Conservation (phyloP, 2,797 vertebrate species). For the Choloepus didactylus region DNA sequence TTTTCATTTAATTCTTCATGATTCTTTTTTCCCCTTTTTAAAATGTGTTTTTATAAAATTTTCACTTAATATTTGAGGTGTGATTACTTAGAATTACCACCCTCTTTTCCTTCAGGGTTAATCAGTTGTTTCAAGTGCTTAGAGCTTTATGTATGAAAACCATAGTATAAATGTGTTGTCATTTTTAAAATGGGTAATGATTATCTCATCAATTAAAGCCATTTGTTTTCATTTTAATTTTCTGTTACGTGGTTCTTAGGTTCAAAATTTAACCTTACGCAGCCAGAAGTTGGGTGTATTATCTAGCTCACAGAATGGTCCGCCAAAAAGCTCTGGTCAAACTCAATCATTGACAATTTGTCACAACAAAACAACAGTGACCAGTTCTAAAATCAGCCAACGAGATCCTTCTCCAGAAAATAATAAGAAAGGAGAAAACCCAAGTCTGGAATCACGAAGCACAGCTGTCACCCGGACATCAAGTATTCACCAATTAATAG, state of each 20-base stretch:
- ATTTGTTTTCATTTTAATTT: conserved; percentile 75
- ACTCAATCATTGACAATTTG: conserved; percentile 91
- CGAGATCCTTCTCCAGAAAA: conserved; percentile 89
- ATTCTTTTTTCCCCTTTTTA: not conserved
- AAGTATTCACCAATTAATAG: conserved; percentile 91
- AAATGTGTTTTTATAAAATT: not conserved
- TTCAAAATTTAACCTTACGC: conserved; percentile 94
- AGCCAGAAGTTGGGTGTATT: conserved; percentile 93
- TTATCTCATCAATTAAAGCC: conserved; percentile 53
- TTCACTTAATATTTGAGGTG: conserved; percentile 49
- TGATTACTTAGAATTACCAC: not conserved
- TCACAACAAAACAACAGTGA: conserved; percentile 91
- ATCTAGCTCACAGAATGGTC: conserved; percentile 92
- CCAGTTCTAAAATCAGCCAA: conserved; percentile 91
- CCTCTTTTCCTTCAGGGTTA: conserved; percentile 57
- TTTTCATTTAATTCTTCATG: conserved; percentile 58
- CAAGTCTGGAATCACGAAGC: conserved; percentile 88
- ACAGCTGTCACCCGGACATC: conserved; percentile 89
- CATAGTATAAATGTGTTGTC: conserved; percentile 47
- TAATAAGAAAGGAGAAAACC: conserved; percentile 89
- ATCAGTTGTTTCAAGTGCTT: conserved; percentile 50
- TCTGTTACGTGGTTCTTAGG: conserved; percentile 88
- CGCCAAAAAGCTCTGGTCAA: conserved; percentile 92
- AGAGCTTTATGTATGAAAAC: conserved; percentile 56
- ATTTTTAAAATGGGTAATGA: conserved; percentile 6